Conservation (phyloP, 2,797 vertebrate species). For the Oryzias dopingdopingensis region DNA sequence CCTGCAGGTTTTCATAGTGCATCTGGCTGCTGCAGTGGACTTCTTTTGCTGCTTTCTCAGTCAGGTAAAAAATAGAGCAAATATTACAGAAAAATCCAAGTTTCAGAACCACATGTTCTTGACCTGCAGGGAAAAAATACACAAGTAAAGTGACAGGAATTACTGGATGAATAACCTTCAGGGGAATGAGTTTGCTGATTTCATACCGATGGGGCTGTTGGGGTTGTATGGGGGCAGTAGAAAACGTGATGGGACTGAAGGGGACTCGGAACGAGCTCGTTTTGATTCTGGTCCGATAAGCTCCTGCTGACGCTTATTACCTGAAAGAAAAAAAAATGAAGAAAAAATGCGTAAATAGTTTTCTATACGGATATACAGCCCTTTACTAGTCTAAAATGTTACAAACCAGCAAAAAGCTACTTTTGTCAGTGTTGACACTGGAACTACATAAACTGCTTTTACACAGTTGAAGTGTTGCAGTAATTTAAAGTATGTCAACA, state of each 20-base stretch:
- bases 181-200: not conserved
- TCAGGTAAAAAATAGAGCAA: conserved; percentile 84
- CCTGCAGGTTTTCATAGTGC: conserved; percentile 86
- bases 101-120: conserved; percentile 31
- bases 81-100: conserved; percentile 77
- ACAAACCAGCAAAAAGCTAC: too few species aligned
- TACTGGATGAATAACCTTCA: not conserved
- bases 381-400: too few species aligned
- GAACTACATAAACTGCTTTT: too few species aligned
- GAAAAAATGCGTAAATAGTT: not conserved
- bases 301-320: conserved; percentile 30
- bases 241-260: not conserved
- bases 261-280: conserved; percentile 49
- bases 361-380: too few species aligned
- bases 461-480: too few species aligned
- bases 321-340: conserved; percentile 12
- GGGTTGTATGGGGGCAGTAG: conserved; percentile 40
- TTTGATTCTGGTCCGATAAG: conserved; percentile 26
- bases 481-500: too few species aligned
- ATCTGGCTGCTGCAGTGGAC: conserved; percentile 81
- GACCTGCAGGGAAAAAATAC: conserved; percentile 30
- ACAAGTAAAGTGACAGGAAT: not conserved
- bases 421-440: too few species aligned
- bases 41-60: conserved; percentile 76
- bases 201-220: conserved; percentile 53